Evolutionary conservation across 2,888 invertebrate genomes (phyloP).

Genomic region (Trisateles emortualis): DNA sequence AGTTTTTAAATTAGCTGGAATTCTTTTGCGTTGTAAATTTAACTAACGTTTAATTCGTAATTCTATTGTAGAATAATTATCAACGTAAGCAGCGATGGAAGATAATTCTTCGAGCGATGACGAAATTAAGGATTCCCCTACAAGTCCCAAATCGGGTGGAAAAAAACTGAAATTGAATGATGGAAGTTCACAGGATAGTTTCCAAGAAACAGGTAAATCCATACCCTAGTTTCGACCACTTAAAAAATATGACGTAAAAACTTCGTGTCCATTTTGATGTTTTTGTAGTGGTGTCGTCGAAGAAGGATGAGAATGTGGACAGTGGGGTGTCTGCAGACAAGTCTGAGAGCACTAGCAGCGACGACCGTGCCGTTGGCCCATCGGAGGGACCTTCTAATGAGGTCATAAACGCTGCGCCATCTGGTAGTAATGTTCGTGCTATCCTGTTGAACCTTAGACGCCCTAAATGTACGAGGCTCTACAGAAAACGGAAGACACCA

Average conservation of each 20-base stretch:
- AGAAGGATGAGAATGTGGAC: conserved; percentile 76
- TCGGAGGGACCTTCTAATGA: conserved; percentile 69
- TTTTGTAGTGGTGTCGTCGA: conserved; percentile 57
- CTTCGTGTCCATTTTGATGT: conserved; percentile 58
- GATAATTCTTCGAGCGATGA: conserved; percentile 78
- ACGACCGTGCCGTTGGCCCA: conserved; percentile 61
- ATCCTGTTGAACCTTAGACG: conserved; percentile 72
- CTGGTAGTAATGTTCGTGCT: conserved; percentile 70
- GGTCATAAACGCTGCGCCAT: conserved; percentile 71
- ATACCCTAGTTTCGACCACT: conserved; percentile 13
- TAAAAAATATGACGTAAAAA: conserved; percentile 57
- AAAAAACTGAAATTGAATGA: conserved; percentile 82
- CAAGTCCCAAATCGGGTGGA: conserved; percentile 67
- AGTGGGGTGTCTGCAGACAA: conserved; percentile 81
- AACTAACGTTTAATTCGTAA: conserved; percentile 20
- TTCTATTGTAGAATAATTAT: conserved; percentile 37
- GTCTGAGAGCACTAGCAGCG: conserved; percentile 80
- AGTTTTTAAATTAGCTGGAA: conserved; percentile 32
- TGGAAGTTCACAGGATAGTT: conserved; percentile 79
- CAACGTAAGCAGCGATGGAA: conserved; percentile 70
- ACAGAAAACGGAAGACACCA: conserved; percentile 77
- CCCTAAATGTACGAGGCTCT: conserved; percentile 67
- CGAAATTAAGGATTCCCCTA: conserved; percentile 70
- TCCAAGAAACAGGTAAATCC: conserved; percentile 68
- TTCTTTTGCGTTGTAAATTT: conserved; percentile 35